A percentile compares a stretch with the other conserved stretches of the same genome.
phyloP scores from a whole-genome alignment of 1,140 invertebrate species.

The Melanaphis sacchari region DNA sequence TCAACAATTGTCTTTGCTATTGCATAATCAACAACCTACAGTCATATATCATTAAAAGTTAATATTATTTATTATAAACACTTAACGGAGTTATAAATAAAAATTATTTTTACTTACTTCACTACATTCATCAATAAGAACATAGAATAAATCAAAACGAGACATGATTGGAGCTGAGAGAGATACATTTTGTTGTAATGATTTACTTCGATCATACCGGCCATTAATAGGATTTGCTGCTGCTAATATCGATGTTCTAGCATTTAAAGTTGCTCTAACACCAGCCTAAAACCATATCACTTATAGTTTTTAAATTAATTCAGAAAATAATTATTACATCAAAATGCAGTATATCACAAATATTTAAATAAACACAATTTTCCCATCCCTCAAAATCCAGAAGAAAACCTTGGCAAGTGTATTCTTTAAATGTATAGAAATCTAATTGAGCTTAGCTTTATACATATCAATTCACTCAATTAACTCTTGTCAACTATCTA shows the following conservation, averaged over 20 bases:
- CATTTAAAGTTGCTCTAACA: slow-evolving; percentile 96
- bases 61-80: slow-evolving; percentile 5
- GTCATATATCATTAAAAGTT: background rate
- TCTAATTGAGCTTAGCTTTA: background rate
- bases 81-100: slow-evolving; percentile 11
- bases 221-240: slow-evolving; percentile 98
- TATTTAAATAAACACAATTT: too few species aligned
- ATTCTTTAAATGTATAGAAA: background rate
- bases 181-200: slow-evolving; percentile 93
- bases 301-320: background rate
- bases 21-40: slow-evolving; percentile 61
- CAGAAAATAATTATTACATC: too few species aligned
- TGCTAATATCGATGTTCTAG: slow-evolving; percentile 95
- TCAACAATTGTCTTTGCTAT: slow-evolving; percentile 96
- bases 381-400: too few species aligned
- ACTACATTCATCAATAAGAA: slow-evolving; percentile 94
- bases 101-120: slow-evolving; percentile 70
- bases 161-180: slow-evolving; percentile 98
- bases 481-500: background rate
- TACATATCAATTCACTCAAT: background rate
- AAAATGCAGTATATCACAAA: too few species aligned
- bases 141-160: slow-evolving; percentile 98
- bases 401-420: too few species aligned
- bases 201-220: slow-evolving; percentile 93
- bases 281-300: slow-evolving; percentile 74